Evolutionary conservation across 2,797 vertebrate species (phyloP).

Genomic region (Tokudaia tokunoshimensis): DNA sequence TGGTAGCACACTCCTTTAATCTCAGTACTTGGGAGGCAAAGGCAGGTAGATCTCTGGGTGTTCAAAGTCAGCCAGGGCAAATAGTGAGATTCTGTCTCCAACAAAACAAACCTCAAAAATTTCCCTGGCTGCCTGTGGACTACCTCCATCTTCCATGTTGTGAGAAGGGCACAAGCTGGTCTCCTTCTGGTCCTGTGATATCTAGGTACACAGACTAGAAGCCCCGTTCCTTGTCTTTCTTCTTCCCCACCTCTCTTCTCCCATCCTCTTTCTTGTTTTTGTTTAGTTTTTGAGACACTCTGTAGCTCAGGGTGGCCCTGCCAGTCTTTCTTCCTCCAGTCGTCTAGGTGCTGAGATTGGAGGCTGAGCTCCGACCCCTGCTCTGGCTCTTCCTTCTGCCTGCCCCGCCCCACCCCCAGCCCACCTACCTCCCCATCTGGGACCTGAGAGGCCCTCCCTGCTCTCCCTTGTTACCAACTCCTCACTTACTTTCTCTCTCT

Average conservation of each 20-base stretch:
- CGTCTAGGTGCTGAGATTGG: neutral
- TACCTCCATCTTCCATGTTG: accelerated
- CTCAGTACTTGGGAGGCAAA: neutral
- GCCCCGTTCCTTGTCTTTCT: neutral
- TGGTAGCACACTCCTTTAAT: neutral
- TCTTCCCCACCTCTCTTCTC: no score
- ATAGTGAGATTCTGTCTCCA: neutral
- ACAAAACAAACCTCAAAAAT: neutral
- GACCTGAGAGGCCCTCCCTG: neutral
- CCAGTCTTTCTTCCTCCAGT: neutral
- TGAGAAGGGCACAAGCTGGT: neutral
- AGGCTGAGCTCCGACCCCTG: neutral
- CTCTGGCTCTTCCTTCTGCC: neutral
- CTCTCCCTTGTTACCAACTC: neutral
- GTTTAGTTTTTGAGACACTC: neutral
- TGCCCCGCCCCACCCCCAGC: no score
- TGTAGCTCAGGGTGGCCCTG: neutral
- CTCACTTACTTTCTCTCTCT: no score
- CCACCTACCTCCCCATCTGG: neutral
- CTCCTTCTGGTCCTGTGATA: neutral
- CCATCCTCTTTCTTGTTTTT: neutral
- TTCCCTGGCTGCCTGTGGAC: accelerated
- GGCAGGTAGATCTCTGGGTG: neutral
- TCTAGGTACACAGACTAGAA: neutral
- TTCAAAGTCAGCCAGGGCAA: neutral